A percentile compares a stretch with the other conserved stretches of the same genome.
These are phyloP conservation scores for Ailuropoda melanoleuca DNA, from an alignment of 2,113 vertebrate genomes.

Conservation along the genomic window DNA sequence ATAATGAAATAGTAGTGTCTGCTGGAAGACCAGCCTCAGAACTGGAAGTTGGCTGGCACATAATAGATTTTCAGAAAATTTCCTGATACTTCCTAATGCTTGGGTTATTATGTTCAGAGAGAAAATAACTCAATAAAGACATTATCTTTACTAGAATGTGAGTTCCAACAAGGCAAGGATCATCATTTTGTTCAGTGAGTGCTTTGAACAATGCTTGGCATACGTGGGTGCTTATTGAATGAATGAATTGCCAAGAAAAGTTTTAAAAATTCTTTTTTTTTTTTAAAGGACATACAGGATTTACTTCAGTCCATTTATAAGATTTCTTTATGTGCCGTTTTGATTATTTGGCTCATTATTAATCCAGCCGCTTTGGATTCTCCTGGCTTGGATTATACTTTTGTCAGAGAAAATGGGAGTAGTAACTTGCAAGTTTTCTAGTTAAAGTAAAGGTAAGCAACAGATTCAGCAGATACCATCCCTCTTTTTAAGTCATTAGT, in stretches of 20 bases:
- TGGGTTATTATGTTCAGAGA: not conserved
- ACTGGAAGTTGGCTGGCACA: not conserved
- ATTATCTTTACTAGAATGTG: not conserved
- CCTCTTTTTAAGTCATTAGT: not conserved
- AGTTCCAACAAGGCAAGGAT: not conserved
- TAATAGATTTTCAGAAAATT: conserved; percentile 6
- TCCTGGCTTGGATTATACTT: not conserved
- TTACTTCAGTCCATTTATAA: conserved; percentile 5
- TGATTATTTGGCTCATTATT: not conserved
- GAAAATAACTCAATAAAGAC: not conserved
- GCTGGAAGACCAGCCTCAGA: not conserved
- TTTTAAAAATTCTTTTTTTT: not conserved
- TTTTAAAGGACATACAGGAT: not conserved
- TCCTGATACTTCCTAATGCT: not conserved
- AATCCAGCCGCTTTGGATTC: not conserved
- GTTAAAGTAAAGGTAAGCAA: not conserved
- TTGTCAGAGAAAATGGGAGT: not conserved
- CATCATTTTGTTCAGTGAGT: not conserved
- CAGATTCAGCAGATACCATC: not conserved
- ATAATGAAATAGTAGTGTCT: not conserved
- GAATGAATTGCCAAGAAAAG: not conserved
- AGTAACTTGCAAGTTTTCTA: not conserved
- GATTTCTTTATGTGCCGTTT: not conserved
- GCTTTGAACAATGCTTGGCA: not conserved
- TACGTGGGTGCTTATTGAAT: not conserved